Evolutionary conservation across 2,113 vertebrate species (phyloP).

Genomic region (Arvicanthis niloticus): DNA sequence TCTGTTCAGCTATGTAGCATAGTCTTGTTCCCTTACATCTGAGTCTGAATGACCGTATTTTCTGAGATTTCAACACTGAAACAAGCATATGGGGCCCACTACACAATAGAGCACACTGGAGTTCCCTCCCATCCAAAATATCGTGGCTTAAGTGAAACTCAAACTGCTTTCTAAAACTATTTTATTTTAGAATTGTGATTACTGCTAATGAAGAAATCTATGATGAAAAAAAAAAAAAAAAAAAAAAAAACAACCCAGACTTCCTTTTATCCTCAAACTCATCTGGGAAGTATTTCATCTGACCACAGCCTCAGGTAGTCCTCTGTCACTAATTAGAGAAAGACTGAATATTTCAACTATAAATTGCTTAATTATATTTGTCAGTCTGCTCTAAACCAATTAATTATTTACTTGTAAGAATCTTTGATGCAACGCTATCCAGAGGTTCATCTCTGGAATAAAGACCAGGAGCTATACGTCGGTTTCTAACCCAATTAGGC

Average conservation of each 20-base stretch:
- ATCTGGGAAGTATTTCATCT: conserved; percentile 71
- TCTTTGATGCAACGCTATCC: conserved; percentile 59
- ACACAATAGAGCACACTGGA: not conserved
- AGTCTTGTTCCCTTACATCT: not conserved
- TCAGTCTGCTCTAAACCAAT: conserved; percentile 76
- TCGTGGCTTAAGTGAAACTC: not conserved
- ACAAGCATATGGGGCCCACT: not conserved
- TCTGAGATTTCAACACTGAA: not conserved
- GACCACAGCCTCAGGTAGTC: conserved; percentile 77
- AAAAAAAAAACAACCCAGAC: not conserved
- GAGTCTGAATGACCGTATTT: not conserved
- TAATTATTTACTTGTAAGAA: conserved; percentile 70
- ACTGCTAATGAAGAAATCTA: conserved; percentile 44
- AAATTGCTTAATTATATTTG: conserved; percentile 78
- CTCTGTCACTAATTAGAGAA: conserved; percentile 79
- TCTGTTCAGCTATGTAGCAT: not conserved
- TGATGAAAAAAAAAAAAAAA: conserved; percentile 50
- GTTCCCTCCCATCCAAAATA: too few species aligned
- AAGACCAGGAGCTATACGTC: conserved; percentile 53
- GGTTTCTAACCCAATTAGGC: conserved; percentile 49
- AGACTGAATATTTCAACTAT: conserved; percentile 72
- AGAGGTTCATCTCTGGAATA: conserved; percentile 55
- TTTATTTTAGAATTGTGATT: conserved; percentile 53
- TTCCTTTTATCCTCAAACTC: conserved; percentile 74
- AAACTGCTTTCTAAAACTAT: not conserved